These are phyloP conservation scores for Meta bourneti DNA, from an alignment of 2,888 invertebrate genomes.

Conservation along the genomic window DNA sequence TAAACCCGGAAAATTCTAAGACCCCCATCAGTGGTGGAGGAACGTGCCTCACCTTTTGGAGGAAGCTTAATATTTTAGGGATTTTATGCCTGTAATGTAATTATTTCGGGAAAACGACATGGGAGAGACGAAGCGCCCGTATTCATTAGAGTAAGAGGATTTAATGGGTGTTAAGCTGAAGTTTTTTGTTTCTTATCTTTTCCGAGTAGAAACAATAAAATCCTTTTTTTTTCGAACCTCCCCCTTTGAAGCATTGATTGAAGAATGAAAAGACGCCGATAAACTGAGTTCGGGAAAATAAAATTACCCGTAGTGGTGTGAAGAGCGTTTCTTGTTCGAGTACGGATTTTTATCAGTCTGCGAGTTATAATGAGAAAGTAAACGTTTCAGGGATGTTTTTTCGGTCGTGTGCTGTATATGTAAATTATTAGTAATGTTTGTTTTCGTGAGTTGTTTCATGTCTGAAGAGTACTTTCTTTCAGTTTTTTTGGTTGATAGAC, in stretches of 20 bases:
- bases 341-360: neutral
- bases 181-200: neutral
- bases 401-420: neutral
- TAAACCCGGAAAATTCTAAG: constrained; percentile 46
- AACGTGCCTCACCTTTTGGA: neutral
- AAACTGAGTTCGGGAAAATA: neutral
- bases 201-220: neutral
- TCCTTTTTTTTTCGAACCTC: neutral
- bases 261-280: neutral
- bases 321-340: neutral
- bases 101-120: constrained; percentile 26
- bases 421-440: too few relatives aligned
- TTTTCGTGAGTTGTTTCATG: too few relatives aligned
- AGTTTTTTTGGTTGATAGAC: too few relatives aligned
- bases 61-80: constrained; percentile 48
- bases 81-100: constrained; percentile 65
- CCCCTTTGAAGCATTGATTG: neutral
- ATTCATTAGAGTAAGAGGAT: constrained; percentile 58
- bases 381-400: neutral
- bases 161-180: constrained; percentile 47
- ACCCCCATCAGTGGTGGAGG: neutral
- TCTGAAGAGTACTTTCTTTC: too few relatives aligned
- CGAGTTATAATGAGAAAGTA: neutral
- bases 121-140: constrained; percentile 20
- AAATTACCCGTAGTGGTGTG: neutral